Percentiles rank a stretch among this genome's conserved stretches.
phyloP scores from a whole-genome alignment of 2,888 invertebrate species.

The Spisula solida region DNA sequence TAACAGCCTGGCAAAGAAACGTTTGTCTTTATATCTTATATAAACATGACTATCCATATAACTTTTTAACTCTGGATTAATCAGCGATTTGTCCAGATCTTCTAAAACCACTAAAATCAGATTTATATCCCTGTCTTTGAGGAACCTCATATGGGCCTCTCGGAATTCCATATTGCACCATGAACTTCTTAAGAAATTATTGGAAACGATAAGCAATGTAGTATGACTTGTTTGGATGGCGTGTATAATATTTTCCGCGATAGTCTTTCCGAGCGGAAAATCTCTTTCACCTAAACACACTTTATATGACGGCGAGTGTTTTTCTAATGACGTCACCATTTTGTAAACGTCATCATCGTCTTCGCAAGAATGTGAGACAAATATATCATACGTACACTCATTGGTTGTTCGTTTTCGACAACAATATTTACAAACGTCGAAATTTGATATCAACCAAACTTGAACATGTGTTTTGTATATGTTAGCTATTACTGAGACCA shows the following conservation, averaged over 20 bases:
- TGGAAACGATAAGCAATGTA: constrained; percentile 55
- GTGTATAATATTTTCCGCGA: constrained; percentile 49
- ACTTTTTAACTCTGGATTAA: constrained; percentile 48
- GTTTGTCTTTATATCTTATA: constrained; percentile 43
- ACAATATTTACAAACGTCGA: constrained; percentile 35
- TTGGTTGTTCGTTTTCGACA: constrained; percentile 30
- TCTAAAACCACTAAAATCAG: constrained; percentile 52
- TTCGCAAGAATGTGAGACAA: constrained; percentile 58
- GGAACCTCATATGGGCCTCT: constrained; percentile 49
- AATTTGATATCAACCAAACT: constrained; percentile 46
- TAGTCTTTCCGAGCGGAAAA: constrained; percentile 50
- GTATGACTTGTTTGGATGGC: constrained; percentile 55
- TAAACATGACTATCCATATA: constrained; percentile 55
- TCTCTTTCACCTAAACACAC: constrained; percentile 54
- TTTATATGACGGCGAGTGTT: constrained; percentile 43
- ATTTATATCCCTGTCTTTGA: constrained; percentile 47
- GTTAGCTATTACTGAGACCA: constrained; percentile 19
- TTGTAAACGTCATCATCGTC: constrained; percentile 50
- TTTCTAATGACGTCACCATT: constrained; percentile 36
- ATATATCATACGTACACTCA: constrained; percentile 51
- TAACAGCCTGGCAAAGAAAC: constrained; percentile 52
- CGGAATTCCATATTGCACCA: constrained; percentile 66
- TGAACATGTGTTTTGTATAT: constrained; percentile 25
- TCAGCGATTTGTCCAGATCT: constrained; percentile 44
- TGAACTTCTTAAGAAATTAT: constrained; percentile 57